These are phyloP conservation scores for Hypolimnas misippus DNA, from an alignment of 2,888 invertebrate species.

Conservation along the genomic window DNA sequence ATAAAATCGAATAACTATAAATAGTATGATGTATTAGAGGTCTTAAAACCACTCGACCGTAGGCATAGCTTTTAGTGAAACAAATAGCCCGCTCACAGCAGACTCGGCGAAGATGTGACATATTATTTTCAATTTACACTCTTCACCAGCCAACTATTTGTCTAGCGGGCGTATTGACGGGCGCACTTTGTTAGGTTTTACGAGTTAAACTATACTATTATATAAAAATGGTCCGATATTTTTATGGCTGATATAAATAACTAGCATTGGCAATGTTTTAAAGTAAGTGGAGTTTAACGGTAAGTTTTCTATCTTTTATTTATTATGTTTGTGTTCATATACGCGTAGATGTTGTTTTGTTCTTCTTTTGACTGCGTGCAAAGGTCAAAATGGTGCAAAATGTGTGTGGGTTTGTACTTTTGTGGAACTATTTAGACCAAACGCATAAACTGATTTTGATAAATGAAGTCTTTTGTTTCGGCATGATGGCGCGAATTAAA, in stretches of 20 bases:
- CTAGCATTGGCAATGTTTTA: background rate
- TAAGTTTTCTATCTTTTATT: background rate
- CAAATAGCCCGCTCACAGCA: constrained; percentile 36
- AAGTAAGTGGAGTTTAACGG: background rate
- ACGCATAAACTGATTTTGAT: too few species aligned
- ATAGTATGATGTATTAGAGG: constrained; percentile 4
- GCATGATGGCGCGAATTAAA: too few species aligned
- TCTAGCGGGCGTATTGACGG: constrained; percentile 34
- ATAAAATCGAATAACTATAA: background rate
- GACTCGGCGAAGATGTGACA: constrained; percentile 41
- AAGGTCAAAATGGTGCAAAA: too few species aligned
- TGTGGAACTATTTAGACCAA: too few species aligned
- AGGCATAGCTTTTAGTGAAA: constrained; percentile 34
- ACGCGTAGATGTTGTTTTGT: too few species aligned
- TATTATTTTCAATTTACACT: constrained; percentile 48
- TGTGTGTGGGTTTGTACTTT: too few species aligned
- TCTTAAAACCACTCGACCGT: constrained; percentile 9
- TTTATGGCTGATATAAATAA: constrained; percentile 4
- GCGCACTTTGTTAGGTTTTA: constrained; percentile 22
- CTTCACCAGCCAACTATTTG: constrained; percentile 34
- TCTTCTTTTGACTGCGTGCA: too few species aligned
- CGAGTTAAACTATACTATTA: constrained; percentile 9
- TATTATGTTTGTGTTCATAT: too few species aligned
- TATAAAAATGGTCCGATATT: constrained; percentile 6
- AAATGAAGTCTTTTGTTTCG: too few species aligned